Evolutionary conservation across 2,113 vertebrate genomes (phyloP), one percentile per base, ranked within the genome.

Genomic region (Morone saxatilis): DNA sequence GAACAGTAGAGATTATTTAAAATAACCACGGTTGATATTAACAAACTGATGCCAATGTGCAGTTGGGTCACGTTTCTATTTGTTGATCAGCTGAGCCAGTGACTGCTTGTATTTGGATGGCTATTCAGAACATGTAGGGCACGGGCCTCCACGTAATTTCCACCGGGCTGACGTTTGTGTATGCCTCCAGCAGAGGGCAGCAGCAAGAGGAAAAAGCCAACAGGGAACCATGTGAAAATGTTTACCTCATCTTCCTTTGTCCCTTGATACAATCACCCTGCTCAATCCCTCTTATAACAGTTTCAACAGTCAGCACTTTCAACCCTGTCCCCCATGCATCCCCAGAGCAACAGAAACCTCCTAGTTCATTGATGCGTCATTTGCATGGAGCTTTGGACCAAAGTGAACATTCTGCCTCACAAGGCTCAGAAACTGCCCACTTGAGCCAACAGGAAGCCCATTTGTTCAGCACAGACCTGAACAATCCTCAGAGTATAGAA

Each of bases 251-350:
- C 79, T 67, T 76, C 75, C 62, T 59, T 89, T 91, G 86, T 82
- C 56, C 60, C 59, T 48, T 7, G 13, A 73, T 69, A 87, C 88
- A 89, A 78, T 90, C 78, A 2, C 47, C 51, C 38, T 36, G 60
- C 78, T 68, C 77, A 63, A 43, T 75, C 51, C 71, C 70, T 84
- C 65, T 77, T 78, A 76, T 77, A 86, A 89, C 54, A 83, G 76
- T 76, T 89, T 43, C 67, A 74, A 11, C 75, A 81, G 76, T 94
- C 90, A 92, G 90, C 87, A 76, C 69, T 86, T 89, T 67, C 63
- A 47, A 76, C 25, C 48, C 63, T 0, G 63, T 59, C 2, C 36
- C 62, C 79, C 69, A 77, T 71, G 74, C 80, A 86, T 73, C 67
- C 31, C 75, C 48, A 0, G 2, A 51, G 80, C 79, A 78, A 81